Conservation (phyloP, 2,113 vertebrate species). For the Zosterops japonicus region DNA sequence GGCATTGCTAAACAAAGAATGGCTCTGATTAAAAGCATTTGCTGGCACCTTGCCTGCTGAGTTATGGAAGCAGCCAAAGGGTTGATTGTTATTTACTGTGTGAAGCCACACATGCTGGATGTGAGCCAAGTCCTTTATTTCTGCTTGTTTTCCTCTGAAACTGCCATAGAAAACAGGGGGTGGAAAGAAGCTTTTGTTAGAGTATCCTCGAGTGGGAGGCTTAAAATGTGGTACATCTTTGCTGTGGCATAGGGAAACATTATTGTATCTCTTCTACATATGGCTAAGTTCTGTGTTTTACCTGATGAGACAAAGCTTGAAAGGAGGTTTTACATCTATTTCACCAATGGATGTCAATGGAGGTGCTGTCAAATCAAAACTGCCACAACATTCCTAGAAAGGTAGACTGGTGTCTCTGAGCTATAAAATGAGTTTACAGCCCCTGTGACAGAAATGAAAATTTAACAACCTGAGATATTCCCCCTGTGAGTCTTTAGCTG, state of each 20-base stretch:
- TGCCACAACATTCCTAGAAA: background rate
- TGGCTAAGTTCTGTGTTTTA: background rate
- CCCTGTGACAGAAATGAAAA: background rate
- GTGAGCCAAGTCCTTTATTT: background rate
- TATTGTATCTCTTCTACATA: background rate
- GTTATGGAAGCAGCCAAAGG: background rate
- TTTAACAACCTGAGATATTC: background rate
- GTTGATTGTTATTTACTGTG: constrained; percentile 53
- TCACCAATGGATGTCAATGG: background rate
- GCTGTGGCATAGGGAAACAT: background rate
- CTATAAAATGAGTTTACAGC: background rate
- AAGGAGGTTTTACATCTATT: background rate
- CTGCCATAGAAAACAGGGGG: background rate
- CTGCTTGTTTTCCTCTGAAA: constrained; percentile 8
- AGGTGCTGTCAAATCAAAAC: background rate
- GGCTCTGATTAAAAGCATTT: background rate
- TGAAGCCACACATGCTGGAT: background rate
- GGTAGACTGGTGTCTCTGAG: background rate
- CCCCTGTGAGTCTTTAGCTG: background rate
- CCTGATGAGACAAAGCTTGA: background rate
- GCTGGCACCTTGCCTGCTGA: background rate
- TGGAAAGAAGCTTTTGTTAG: background rate
- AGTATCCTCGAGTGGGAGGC: background rate
- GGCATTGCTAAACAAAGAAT: background rate
- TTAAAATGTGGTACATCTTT: background rate